These are phyloP conservation scores for Adelges cooleyi DNA, from an alignment of 1,140 invertebrate genomes.

Conservation along the genomic window DNA sequence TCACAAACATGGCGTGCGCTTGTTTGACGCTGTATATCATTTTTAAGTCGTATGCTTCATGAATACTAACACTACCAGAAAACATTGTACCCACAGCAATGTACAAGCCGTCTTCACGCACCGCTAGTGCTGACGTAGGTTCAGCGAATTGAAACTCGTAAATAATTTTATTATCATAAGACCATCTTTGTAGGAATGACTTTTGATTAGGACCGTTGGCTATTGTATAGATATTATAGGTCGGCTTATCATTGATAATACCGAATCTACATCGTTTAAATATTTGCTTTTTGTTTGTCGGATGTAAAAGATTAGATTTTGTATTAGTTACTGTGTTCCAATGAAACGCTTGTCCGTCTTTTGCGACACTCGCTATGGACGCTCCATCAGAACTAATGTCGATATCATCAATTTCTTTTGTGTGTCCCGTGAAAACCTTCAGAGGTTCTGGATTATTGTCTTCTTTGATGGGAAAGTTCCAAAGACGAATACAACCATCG, in stretches of 20 bases:
- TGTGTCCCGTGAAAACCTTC: constrained; percentile 53
- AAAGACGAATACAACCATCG: constrained; percentile 75
- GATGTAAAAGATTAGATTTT: constrained; percentile 51
- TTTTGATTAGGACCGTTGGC: constrained; percentile 15
- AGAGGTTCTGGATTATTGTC: constrained; percentile 36
- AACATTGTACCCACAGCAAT: constrained; percentile 87
- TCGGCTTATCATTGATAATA: background rate
- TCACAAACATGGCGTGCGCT: constrained; percentile 89
- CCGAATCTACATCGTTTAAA: constrained; percentile 35
- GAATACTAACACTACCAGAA: constrained; percentile 78
- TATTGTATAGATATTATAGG: constrained; percentile 18
- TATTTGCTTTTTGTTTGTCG: constrained; percentile 34
- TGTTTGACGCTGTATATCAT: constrained; percentile 64
- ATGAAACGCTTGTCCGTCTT: constrained; percentile 69
- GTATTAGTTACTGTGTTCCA: constrained; percentile 60
- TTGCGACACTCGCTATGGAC: constrained; percentile 66
- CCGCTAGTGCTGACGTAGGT: constrained; percentile 70
- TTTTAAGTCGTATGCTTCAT: constrained; percentile 84
- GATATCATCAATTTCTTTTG: constrained; percentile 79
- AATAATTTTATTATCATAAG: constrained; percentile 37
- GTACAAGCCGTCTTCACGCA: constrained; percentile 82
- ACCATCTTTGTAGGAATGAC: constrained; percentile 42
- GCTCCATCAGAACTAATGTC: constrained; percentile 71
- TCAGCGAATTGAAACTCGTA: constrained; percentile 36
- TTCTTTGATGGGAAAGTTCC: constrained; percentile 73